Evolutionary conservation across 1,140 invertebrate species (phyloP).

Genomic region (Zaprionus tsacasi): DNA sequence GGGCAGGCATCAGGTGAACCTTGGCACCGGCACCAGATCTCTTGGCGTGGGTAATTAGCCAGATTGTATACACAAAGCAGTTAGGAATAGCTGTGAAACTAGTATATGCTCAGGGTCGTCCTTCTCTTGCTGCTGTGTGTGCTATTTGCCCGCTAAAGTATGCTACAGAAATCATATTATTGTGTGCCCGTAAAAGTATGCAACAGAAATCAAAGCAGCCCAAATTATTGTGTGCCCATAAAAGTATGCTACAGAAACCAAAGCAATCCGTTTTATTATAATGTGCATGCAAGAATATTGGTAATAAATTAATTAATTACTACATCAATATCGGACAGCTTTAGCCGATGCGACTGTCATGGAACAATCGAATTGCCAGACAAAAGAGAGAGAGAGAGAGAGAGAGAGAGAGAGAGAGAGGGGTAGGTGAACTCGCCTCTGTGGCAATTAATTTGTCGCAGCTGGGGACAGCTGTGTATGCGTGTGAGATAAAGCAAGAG

Average conservation of each 20-base stretch:
- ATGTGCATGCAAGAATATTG: constrained; percentile 61
- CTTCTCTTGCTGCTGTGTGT: neutral
- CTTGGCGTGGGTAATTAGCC: constrained; percentile 4
- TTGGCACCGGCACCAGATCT: neutral
- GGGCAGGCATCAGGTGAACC: constrained; percentile 19
- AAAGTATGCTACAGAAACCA: constrained; percentile 26
- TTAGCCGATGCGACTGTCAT: constrained; percentile 47
- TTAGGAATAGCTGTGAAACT: neutral
- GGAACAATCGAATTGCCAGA: constrained; percentile 42
- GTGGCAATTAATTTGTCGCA: constrained; percentile 71
- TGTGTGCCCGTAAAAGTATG: constrained; percentile 17
- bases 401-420: neutral
- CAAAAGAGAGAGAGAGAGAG: neutral
- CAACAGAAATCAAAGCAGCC: constrained; percentile 5
- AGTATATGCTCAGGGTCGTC: neutral
- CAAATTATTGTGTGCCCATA: neutral
- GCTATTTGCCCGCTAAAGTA: constrained; percentile 12
- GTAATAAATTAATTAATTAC: constrained; percentile 80
- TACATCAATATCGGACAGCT: constrained; percentile 64
- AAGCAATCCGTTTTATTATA: constrained; percentile 65
- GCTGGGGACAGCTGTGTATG: constrained; percentile 50
- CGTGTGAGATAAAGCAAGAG: neutral
- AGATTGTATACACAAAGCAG: neutral
- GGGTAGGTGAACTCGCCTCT: constrained; percentile 28
- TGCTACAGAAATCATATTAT: constrained; percentile 56